These are phyloP conservation scores for Oscheius sp. DNA, from an alignment of 2,888 invertebrate species.

Conservation along the genomic window DNA sequence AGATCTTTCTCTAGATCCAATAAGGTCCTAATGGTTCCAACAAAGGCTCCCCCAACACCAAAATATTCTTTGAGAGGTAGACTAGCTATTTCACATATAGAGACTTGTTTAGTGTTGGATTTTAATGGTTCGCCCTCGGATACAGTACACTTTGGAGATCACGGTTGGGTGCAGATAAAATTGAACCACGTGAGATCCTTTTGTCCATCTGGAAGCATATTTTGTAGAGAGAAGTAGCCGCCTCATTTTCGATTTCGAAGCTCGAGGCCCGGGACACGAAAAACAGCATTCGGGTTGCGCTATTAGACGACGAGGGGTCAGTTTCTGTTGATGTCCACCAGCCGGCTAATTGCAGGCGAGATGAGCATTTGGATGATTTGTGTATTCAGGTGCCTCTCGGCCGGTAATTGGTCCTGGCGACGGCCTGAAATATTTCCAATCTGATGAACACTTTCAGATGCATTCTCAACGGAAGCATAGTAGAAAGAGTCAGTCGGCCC, in stretches of 20 bases:
- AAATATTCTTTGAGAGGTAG: conserved; percentile 21
- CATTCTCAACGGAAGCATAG: not conserved
- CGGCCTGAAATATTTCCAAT: not conserved
- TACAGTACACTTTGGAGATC: conserved; percentile 38
- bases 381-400: not conserved
- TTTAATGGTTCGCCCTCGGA: conserved; percentile 33
- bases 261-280: conserved; percentile 22
- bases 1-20: conserved; percentile 12
- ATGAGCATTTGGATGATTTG: conserved; percentile 22
- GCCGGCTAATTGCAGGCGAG: conserved; percentile 10
- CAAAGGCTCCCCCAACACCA: conserved; percentile 2
- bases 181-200: not conserved
- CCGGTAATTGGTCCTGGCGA: no score
- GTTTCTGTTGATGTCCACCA: conserved; percentile 2
- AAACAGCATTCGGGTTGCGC: conserved; percentile 9
- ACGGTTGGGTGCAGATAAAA: conserved; percentile 36
- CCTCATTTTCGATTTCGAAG: conserved; percentile 18
- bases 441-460: conserved; percentile 12
- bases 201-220: not conserved
- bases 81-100: no score
- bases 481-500: not conserved
- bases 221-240: conserved; percentile 16
- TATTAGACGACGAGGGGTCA: conserved; percentile 25
- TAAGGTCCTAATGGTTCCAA: conserved; percentile 17
- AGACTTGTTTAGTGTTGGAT: no score